Base-by-base conservation (phyloP, 2,797 vertebrate genomes). In the Toxotes lorentzi region DNA sequence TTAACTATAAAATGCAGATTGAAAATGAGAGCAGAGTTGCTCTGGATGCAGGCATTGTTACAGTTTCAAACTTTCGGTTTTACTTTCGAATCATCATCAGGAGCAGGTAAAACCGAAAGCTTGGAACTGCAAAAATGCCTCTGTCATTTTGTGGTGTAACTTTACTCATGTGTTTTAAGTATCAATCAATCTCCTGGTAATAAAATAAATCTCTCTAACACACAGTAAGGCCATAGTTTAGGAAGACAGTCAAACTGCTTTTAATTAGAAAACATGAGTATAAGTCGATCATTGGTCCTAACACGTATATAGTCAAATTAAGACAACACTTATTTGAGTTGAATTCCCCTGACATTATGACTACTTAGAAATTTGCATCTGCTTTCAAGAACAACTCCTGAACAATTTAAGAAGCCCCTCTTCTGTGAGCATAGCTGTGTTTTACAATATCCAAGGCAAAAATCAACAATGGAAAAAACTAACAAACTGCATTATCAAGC, bases 191-290 rank as follows among this genome's bases (percentile, higher is more conserved):
- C 4, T 48, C 21, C 56, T 12, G 14, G 8, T 7, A 16, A 34
- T 32, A 16, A 60, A 66, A 30, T 9, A 30, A 67, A 60, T 8
- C 34, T 23, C 11, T 16, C 10, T 32, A 51, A 69, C 16, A 53
- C 51, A 67, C 1, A 54, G 21, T 21, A 30, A 41, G 14, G 50
- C 2, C 27, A 69, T 32, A 67, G 51, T 73, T 58, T 65, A 78
- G 61, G 82, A 78, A 87, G 53, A 83, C 79, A 62, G 76, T 81
- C 54, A 87, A 81, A 83, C 73, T 16, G 78, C 60, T 72, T 91
- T 90, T 95, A 92, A 90, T 94, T 93, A 93, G 87, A 94, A 94
- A 93, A 94, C 75, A 90, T 61, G 41, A 90, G 69, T 82, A 93
- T 78, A 91, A 89, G 85, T 68, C 78, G 63, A 82, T 84, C 67